Evolutionary conservation across 2,888 invertebrate genomes (phyloP).

Genomic region (Notocelia uddmanniana): DNA sequence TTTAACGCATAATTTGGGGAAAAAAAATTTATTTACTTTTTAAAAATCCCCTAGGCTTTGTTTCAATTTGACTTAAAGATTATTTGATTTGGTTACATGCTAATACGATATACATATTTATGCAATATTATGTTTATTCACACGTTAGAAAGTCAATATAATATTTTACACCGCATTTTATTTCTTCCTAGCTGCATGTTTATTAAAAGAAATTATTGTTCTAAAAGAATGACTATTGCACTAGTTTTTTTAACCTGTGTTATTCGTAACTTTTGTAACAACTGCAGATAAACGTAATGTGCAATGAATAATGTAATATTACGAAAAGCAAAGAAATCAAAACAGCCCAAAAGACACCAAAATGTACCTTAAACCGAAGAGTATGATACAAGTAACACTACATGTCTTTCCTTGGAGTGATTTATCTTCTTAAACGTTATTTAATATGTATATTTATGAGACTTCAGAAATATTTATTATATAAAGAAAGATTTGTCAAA

Average conservation of each 20-base stretch:
- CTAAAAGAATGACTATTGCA: background rate
- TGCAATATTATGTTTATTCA: too few species aligned
- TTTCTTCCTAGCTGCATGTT: too few species aligned
- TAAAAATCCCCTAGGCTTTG: background rate
- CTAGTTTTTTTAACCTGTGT: background rate
- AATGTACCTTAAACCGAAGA: conserved; percentile 17
- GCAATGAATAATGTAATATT: conserved; percentile 3
- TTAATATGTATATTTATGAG: too few species aligned
- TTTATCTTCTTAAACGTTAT: background rate
- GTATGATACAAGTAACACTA: background rate
- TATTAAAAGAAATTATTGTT: too few species aligned
- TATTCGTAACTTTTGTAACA: background rate
- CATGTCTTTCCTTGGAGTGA: background rate
- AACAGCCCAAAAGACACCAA: conserved; percentile 35
- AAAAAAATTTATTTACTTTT: background rate
- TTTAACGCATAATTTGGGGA: conserved; percentile 36
- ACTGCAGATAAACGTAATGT: background rate
- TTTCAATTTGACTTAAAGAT: background rate
- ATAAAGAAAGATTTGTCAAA: too few species aligned
- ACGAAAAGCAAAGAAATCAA: conserved; percentile 33
- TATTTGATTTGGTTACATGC: background rate
- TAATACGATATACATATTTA: too few species aligned
- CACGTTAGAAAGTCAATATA: too few species aligned
- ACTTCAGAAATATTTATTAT: too few species aligned
- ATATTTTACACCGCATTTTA: too few species aligned